phyloP scores from a whole-genome alignment of 2,113 vertebrate species.

The Vanacampus margaritifer region DNA sequence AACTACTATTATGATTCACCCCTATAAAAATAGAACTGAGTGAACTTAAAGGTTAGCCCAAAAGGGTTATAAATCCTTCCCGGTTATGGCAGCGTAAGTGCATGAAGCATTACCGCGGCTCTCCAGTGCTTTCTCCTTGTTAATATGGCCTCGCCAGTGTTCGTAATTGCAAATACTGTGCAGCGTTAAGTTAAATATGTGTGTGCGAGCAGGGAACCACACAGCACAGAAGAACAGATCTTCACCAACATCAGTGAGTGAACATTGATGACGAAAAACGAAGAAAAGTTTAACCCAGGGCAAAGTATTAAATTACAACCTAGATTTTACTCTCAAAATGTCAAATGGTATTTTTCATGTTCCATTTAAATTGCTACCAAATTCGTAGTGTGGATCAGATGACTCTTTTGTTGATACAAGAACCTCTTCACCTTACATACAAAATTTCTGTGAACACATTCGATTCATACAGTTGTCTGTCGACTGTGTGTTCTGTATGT shows the following conservation, averaged over 20 bases:
- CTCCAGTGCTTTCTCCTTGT: neutral
- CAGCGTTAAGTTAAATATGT: neutral
- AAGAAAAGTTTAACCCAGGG: neutral
- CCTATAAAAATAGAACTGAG: neutral
- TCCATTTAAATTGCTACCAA: neutral
- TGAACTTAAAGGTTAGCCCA: neutral
- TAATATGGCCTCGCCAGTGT: neutral
- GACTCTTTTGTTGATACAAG: neutral
- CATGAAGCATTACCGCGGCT: neutral
- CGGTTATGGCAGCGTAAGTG: neutral
- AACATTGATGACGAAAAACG: neutral
- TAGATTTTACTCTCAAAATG: neutral
- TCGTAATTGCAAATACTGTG: neutral
- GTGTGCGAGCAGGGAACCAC: neutral
- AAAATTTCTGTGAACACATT: neutral
- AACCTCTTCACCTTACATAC: neutral
- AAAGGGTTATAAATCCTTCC: neutral
- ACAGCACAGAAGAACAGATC: neutral
- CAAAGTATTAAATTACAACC: neutral
- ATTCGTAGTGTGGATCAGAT: neutral
- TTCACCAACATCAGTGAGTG: neutral
- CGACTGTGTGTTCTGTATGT: neutral
- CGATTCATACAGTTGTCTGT: neutral
- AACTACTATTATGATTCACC: slow-evolving; percentile 5
- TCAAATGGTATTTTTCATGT: neutral